Conservation (phyloP, 2,113 vertebrate species). For the Beaufortia kweichowensis region DNA sequence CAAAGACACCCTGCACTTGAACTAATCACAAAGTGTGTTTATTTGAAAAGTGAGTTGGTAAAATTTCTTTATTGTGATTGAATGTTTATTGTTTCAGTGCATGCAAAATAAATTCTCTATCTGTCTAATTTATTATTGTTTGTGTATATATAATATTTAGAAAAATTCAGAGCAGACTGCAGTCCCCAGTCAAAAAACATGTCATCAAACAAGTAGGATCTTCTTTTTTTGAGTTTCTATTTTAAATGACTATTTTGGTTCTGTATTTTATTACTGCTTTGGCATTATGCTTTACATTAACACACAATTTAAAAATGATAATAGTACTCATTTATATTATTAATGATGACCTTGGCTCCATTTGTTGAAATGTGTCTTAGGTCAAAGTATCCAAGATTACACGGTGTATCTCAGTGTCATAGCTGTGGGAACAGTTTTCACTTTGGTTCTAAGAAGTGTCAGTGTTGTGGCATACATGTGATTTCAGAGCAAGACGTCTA, state of each 20-base stretch:
- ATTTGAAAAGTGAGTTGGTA: constrained; percentile 58
- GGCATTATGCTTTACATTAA: neutral
- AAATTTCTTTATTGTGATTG: neutral
- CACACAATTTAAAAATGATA: neutral
- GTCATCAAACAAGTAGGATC: constrained; percentile 51
- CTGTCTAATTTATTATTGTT: neutral
- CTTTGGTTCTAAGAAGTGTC: neutral
- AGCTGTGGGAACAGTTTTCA: constrained; percentile 43
- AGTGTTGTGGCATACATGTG: constrained; percentile 39
- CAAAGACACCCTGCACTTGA: constrained; percentile 65
- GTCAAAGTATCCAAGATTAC: constrained; percentile 29
- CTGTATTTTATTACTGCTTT: neutral
- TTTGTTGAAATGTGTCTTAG: constrained; percentile 18
- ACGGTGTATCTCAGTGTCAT: constrained; percentile 31
- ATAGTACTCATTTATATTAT: neutral
- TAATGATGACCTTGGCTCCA: neutral
- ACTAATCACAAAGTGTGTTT: constrained; percentile 49
- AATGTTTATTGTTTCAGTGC: neutral
- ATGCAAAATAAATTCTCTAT: neutral
- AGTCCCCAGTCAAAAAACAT: constrained; percentile 8
- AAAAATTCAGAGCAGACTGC: neutral
- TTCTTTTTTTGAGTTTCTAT: neutral
- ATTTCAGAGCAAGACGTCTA: constrained; percentile 8
- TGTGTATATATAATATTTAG: constrained; percentile 30
- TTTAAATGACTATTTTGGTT: neutral